Percentiles rank a stretch among this genome's conserved stretches.
phyloP scores from a whole-genome alignment of 2,797 vertebrate genomes.

The Sebastes diaconus region DNA sequence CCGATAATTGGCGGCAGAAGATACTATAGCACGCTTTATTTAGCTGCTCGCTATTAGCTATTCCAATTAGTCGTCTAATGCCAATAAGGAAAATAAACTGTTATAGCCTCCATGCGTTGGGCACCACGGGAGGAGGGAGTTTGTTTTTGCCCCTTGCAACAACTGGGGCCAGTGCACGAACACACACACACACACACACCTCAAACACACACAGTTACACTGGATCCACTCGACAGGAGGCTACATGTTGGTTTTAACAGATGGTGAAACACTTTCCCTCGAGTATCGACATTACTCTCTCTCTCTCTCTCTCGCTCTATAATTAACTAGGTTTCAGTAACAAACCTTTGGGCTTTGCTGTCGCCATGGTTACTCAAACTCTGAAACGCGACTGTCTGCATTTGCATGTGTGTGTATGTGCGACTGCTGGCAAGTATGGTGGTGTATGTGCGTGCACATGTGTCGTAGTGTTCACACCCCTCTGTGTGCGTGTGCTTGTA shows the following conservation, averaged over 20 bases:
- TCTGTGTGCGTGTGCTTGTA: background rate
- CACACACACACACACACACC: background rate
- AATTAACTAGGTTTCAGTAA: slow-evolving; percentile 87
- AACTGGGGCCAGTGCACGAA: slow-evolving; percentile 32
- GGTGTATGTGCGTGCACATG: slow-evolving; percentile 32
- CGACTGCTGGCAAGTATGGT: slow-evolving; percentile 29
- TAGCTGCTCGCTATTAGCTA: slow-evolving; percentile 59
- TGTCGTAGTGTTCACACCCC: slow-evolving; percentile 9
- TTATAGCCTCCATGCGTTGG: slow-evolving; percentile 30
- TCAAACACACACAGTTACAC: slow-evolving; percentile 19
- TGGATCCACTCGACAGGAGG: slow-evolving; percentile 32
- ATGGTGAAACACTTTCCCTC: slow-evolving; percentile 81
- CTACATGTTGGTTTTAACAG: slow-evolving; percentile 79
- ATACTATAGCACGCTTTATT: slow-evolving; percentile 71
- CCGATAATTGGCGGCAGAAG: slow-evolving; percentile 69
- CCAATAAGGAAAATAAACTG: slow-evolving; percentile 63
- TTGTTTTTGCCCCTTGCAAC: slow-evolving; percentile 42
- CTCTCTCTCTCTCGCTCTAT: slow-evolving; percentile 45
- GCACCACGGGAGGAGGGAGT: slow-evolving; percentile 39
- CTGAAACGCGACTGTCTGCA: slow-evolving; percentile 61
- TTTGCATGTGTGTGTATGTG: slow-evolving; percentile 42
- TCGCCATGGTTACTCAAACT: slow-evolving; percentile 84
- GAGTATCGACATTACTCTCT: slow-evolving; percentile 68
- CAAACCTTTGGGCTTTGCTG: slow-evolving; percentile 84
- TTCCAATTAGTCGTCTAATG: slow-evolving; percentile 69